Evolutionary conservation across 2,113 vertebrate species (phyloP).

Genomic region (Chloropsis hardwickii): DNA sequence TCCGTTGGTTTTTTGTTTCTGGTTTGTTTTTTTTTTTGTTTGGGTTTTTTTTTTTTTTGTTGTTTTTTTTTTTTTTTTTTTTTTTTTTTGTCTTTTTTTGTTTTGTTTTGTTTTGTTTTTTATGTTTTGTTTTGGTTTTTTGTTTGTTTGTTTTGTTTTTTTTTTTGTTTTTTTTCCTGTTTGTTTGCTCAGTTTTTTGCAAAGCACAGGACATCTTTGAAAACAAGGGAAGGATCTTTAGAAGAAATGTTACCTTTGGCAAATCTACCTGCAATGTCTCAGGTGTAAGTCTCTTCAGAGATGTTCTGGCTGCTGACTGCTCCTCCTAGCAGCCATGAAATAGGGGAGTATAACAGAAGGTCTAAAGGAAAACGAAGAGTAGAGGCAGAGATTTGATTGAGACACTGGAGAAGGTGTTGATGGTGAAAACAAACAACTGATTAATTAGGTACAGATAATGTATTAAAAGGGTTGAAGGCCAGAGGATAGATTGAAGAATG

Average conservation of each 20-base stretch:
- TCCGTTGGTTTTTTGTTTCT: too few species aligned
- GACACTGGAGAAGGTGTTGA: not conserved
- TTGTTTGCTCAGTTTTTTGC: not conserved
- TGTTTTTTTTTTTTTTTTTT: not conserved
- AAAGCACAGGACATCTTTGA: not conserved
- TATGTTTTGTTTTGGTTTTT: not conserved
- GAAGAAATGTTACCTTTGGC: not conserved
- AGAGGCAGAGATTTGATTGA: not conserved
- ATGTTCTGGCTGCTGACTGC: not conserved
- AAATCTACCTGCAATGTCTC: not conserved
- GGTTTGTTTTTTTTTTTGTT: too few species aligned
- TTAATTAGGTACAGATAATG: not conserved
- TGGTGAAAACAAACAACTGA: not conserved
- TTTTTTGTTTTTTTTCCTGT: not conserved
- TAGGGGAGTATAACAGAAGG: not conserved
- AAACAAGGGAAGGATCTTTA: not conserved
- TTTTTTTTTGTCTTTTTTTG: not conserved
- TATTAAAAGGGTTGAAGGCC: not conserved
- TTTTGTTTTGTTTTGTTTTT: too few species aligned
- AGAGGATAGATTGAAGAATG: not conserved
- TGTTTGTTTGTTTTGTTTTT: not conserved
- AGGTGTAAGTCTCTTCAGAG: not conserved
- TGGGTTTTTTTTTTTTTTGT: not conserved
- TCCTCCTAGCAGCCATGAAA: not conserved
- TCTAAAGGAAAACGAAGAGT: not conserved